A percentile compares a stretch with the other conserved stretches of the same genome.
phyloP scores from a whole-genome alignment of 2,113 vertebrate species.

The Corythaeola cristata region DNA sequence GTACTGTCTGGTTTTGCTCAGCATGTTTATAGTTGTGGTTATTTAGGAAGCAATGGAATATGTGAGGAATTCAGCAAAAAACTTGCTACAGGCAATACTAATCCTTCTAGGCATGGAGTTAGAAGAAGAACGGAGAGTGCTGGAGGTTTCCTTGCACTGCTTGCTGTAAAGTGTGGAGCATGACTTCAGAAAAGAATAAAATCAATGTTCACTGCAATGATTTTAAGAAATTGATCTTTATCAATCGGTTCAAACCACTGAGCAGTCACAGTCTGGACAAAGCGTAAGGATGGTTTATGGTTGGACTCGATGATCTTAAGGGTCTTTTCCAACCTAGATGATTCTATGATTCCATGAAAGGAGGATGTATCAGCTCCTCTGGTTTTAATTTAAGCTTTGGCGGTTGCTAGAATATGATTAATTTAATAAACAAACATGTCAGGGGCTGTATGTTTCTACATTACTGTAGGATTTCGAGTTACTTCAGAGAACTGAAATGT shows the following conservation, averaged over 20 bases:
- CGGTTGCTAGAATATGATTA: neutral
- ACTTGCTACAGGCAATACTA: neutral
- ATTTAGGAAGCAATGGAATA: neutral
- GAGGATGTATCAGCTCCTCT: neutral
- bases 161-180: neutral
- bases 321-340: no score
- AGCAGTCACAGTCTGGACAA: no score
- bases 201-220: neutral
- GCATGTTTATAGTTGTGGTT: neutral
- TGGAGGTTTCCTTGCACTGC: neutral
- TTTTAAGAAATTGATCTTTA: neutral
- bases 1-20: neutral
- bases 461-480: neutral
- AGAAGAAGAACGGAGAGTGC: neutral
- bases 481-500: neutral
- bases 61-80: neutral
- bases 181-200: neutral
- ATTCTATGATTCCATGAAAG: neutral
- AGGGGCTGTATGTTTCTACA: neutral
- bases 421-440: neutral
- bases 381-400: neutral
- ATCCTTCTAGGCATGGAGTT: neutral
- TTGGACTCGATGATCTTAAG: no score
- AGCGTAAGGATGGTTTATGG: no score
- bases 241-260: neutral